Conservation (phyloP, 2,113 vertebrate species). For the Picathartes gymnocephalus region DNA sequence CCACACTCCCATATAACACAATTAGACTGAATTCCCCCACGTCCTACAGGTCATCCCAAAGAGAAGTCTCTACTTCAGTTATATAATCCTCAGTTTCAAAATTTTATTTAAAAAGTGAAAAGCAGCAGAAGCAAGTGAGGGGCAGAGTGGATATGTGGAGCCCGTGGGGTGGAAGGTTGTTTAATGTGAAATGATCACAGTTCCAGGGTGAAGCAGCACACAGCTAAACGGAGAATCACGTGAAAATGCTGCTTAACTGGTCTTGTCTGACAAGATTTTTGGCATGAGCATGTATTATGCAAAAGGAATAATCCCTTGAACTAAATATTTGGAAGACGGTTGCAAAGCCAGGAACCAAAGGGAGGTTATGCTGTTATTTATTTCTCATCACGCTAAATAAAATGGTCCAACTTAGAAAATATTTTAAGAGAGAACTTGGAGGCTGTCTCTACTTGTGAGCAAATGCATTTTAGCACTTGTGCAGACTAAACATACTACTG, state of each 20-base stretch:
- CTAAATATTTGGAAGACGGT: neutral
- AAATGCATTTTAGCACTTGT: neutral
- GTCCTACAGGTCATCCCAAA: neutral
- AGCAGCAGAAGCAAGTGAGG: neutral
- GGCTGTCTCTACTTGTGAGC: neutral
- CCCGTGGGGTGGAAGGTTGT: neutral
- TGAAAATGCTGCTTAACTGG: neutral
- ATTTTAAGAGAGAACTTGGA: neutral
- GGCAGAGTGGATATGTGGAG: neutral
- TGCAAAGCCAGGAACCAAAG: neutral
- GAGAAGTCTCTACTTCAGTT: neutral
- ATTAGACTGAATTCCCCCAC: neutral
- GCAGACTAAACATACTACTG: neutral
- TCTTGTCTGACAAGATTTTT: neutral
- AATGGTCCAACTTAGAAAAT: neutral
- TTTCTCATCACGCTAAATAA: fast-evolving
- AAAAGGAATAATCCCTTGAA: neutral
- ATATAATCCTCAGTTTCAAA: neutral
- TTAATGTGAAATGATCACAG: neutral
- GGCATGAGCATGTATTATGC: neutral
- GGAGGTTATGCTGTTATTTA: fast-evolving
- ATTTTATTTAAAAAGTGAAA: neutral
- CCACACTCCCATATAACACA: neutral
- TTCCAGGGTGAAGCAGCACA: neutral
- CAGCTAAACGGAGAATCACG: neutral